These are phyloP conservation scores for Tylochromis polylepis DNA, from an alignment of 2,113 vertebrate species.

Conservation along the genomic window DNA sequence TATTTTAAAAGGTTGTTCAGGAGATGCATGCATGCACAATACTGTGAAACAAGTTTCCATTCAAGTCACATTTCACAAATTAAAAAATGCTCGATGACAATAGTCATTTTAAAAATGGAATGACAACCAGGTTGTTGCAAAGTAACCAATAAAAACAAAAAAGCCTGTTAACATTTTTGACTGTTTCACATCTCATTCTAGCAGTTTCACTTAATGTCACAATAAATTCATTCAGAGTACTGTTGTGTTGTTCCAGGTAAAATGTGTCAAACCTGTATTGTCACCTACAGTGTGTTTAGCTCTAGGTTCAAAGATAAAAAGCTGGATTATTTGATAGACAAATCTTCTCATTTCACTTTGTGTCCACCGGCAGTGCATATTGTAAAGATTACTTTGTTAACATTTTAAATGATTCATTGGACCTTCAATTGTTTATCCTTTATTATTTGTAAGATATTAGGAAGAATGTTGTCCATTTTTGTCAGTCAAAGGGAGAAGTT, in stretches of 20 bases:
- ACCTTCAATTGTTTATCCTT: too few relatives aligned
- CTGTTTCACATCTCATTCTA: too few relatives aligned
- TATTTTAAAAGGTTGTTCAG: neutral
- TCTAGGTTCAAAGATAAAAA: neutral
- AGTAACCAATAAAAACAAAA: neutral
- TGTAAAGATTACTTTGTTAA: neutral
- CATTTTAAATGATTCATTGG: neutral
- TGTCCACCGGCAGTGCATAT: neutral
- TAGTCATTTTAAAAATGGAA: neutral
- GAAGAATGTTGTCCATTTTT: neutral
- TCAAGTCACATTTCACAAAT: neutral
- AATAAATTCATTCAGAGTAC: neutral
- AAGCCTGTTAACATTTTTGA: neutral
- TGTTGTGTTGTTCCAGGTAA: neutral
- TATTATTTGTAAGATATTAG: too few relatives aligned
- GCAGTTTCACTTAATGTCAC: neutral
- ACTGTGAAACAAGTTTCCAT: neutral
- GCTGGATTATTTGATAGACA: neutral
- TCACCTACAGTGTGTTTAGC: neutral
- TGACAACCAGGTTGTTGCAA: neutral
- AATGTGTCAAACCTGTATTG: too few relatives aligned
- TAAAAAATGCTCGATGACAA: neutral
- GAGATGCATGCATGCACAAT: neutral
- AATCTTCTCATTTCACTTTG: too few relatives aligned
- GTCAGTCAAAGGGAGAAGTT: neutral